Percentiles rank a stretch among this genome's conserved stretches.
These are phyloP conservation scores for Paramormyrops hopkinsi DNA, from an alignment of 2,797 vertebrate genomes.

Conservation along the genomic window DNA sequence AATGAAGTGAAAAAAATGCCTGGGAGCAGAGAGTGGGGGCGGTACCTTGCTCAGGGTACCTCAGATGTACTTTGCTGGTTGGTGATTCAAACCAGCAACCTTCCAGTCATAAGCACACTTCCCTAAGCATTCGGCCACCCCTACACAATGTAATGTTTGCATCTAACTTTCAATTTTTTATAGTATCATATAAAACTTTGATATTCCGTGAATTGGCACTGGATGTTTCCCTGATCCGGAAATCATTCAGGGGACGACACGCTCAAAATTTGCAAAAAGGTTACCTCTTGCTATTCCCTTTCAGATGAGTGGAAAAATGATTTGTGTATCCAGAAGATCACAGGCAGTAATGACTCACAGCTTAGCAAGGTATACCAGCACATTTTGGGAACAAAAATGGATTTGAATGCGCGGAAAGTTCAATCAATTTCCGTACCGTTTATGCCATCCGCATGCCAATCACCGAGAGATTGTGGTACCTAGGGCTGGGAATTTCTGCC, in stretches of 20 bases:
- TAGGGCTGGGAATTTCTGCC: neutral
- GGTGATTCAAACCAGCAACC: neutral
- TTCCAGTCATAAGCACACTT: neutral
- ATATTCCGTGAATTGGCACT: neutral
- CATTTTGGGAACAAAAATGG: neutral
- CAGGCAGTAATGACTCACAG: neutral
- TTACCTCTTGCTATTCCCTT: slow-evolving; percentile 2
- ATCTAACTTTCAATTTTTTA: neutral
- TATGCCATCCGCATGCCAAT: neutral
- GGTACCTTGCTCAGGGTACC: neutral
- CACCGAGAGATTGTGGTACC: neutral
- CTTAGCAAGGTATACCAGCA: neutral
- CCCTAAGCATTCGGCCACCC: neutral
- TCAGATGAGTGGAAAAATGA: neutral
- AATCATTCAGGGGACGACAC: neutral
- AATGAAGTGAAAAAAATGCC: neutral
- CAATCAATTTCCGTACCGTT: neutral
- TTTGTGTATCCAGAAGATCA: neutral
- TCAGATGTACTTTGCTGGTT: neutral
- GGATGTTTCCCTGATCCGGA: neutral
- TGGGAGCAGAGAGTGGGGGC: neutral
- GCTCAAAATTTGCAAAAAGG: neutral
- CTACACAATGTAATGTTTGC: neutral
- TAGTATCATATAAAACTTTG: neutral
- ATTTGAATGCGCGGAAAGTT: neutral